phyloP scores from a whole-genome alignment of 2,113 vertebrate species.

The Globicephala melas region DNA sequence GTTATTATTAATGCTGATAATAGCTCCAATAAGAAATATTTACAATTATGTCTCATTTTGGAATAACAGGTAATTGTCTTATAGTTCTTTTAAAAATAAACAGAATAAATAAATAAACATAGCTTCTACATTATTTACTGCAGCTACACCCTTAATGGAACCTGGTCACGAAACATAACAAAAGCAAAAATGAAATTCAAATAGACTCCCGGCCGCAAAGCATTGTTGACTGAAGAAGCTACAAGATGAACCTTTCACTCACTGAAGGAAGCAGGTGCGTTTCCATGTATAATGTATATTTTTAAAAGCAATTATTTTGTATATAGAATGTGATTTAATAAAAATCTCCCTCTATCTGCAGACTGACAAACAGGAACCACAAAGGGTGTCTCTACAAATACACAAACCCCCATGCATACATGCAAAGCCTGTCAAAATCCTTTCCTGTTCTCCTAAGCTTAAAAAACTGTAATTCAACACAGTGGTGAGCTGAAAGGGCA shows the following conservation, averaged over 20 bases:
- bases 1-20: background rate
- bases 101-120: background rate
- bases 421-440: conserved; percentile 13
- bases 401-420: background rate
- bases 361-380: conserved; percentile 6
- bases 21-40: background rate
- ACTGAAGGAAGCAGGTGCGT: background rate
- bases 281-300: conserved; percentile 8
- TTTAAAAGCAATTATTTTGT: conserved; percentile 59
- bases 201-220: conserved; percentile 10
- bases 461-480: background rate
- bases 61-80: background rate
- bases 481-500: conserved; percentile 6
- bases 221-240: background rate
- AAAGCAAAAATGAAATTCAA: conserved; percentile 49
- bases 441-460: background rate
- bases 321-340: conserved; percentile 48
- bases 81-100: conserved; percentile 9
- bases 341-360: background rate
- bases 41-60: conserved; percentile 39
- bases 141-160: conserved; percentile 3
- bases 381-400: background rate
- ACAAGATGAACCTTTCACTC: conserved; percentile 23
- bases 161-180: background rate
- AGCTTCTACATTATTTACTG: background rate